These are phyloP conservation scores for Vannuccia rotundouncinata DNA, from an alignment of 2,888 invertebrate species.

Conservation along the genomic window DNA sequence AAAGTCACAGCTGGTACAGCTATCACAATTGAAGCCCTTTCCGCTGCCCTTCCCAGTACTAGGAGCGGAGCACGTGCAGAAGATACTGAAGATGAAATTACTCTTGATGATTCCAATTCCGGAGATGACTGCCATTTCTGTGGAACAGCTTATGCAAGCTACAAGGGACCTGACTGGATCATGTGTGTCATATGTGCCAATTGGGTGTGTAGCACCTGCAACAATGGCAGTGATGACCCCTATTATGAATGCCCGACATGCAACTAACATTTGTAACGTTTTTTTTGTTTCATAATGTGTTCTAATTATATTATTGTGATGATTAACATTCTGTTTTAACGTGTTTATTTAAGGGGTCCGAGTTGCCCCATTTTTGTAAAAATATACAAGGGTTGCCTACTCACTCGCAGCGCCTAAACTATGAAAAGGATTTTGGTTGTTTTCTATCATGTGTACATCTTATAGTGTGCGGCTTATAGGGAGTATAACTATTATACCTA, in stretches of 20 bases:
- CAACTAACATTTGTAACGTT: conserved; percentile 26
- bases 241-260: conserved; percentile 26
- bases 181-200: no score
- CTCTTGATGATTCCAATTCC: neutral
- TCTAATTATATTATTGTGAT: conserved; percentile 26
- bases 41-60: neutral
- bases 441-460: conserved; percentile 24
- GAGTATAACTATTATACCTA: conserved; percentile 23
- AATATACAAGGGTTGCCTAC: conserved; percentile 14
- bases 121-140: neutral
- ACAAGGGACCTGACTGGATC: no score
- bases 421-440: conserved; percentile 19
- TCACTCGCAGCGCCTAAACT: conserved; percentile 19
- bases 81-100: neutral
- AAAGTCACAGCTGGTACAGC: conserved; percentile 15
- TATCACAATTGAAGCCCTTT: neutral
- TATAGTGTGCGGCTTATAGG: conserved; percentile 19
- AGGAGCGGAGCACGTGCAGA: neutral
- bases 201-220: neutral
- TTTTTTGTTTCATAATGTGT: conserved; percentile 20
- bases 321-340: conserved; percentile 26
- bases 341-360: conserved; percentile 22
- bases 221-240: conserved; percentile 26
- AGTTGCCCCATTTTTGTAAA: conserved; percentile 26
- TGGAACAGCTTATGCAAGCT: neutral